A percentile compares a stretch with the other conserved stretches of the same genome.
phyloP scores from a whole-genome alignment of 1,140 invertebrate genomes.

The Scaptodrosophila lebanonensis region DNA sequence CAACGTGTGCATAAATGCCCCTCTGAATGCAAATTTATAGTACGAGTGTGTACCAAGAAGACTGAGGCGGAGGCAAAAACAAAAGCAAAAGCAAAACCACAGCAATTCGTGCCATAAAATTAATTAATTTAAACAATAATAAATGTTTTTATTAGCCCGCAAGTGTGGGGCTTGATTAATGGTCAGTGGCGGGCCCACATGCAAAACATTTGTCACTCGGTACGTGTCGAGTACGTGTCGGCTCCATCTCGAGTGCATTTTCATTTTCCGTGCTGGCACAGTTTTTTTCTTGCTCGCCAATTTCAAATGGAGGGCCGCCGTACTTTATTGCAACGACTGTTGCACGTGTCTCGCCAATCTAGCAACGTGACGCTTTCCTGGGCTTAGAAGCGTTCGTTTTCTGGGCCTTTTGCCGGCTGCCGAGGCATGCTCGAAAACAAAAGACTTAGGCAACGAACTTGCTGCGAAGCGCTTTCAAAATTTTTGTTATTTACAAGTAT shows the following conservation, averaged over 20 bases:
- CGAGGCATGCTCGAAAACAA: constrained; percentile 33
- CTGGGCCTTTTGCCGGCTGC: constrained; percentile 7
- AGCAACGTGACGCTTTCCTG: constrained; percentile 27
- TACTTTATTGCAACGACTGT: not conserved
- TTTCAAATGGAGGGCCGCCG: constrained; percentile 24
- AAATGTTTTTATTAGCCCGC: constrained; percentile 31
- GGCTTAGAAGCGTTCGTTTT: constrained; percentile 7
- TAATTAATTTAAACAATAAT: constrained; percentile 33
- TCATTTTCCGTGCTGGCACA: constrained; percentile 7
- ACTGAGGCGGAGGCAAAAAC: too few species aligned
- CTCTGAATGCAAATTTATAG: too few species aligned
- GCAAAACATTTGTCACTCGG: constrained; percentile 34
- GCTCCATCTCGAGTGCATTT: constrained; percentile 18
- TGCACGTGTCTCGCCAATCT: not conserved
- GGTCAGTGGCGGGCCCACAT: not conserved
- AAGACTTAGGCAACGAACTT: constrained; percentile 60
- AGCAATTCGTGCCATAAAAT: constrained; percentile 50
- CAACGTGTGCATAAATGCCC: too few species aligned
- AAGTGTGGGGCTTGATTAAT: constrained; percentile 25
- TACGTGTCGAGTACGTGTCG: constrained; percentile 29
- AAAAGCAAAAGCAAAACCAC: constrained; percentile 27
- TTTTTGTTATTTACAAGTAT: constrained; percentile 35
- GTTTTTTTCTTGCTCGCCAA: constrained; percentile 19
- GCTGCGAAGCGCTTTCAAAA: constrained; percentile 29
- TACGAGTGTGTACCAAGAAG: too few species aligned